Conservation (phyloP, 2,888 invertebrate species). For the Miltochrista miniata region DNA sequence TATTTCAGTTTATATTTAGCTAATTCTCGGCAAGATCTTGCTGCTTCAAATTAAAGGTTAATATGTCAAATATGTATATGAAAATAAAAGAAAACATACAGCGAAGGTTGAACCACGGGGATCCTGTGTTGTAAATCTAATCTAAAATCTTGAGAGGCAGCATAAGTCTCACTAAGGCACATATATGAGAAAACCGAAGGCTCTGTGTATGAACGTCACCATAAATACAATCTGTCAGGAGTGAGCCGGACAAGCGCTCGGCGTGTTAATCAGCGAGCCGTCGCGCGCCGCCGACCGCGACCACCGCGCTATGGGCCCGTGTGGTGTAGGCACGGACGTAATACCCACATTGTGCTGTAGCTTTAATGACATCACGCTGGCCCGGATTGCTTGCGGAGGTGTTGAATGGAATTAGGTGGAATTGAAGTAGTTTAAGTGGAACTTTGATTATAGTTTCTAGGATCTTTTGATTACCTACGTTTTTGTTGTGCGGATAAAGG, state of each 20-base stretch:
- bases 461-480: neutral
- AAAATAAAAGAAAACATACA: too few relatives aligned
- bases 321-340: constrained; percentile 22
- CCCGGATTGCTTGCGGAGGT: neutral
- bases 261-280: constrained; percentile 34
- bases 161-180: too few relatives aligned
- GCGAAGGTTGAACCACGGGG: too few relatives aligned
- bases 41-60: too few relatives aligned
- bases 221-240: constrained; percentile 1
- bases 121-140: too few relatives aligned
- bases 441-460: neutral
- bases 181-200: too few relatives aligned
- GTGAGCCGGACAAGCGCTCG: constrained; percentile 7
- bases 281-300: constrained; percentile 39
- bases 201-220: neutral
- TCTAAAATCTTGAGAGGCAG: too few relatives aligned
- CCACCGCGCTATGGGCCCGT: constrained; percentile 35
- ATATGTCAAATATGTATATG: too few relatives aligned
- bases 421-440: neutral
- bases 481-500: neutral
- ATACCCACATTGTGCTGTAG: neutral
- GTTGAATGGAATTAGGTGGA: constrained; percentile 6
- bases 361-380: neutral
- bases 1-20: too few relatives aligned
- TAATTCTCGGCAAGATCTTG: too few relatives aligned